Conservation (phyloP, 2,797 vertebrate genomes). For the Melanotaenia pygmaea region DNA sequence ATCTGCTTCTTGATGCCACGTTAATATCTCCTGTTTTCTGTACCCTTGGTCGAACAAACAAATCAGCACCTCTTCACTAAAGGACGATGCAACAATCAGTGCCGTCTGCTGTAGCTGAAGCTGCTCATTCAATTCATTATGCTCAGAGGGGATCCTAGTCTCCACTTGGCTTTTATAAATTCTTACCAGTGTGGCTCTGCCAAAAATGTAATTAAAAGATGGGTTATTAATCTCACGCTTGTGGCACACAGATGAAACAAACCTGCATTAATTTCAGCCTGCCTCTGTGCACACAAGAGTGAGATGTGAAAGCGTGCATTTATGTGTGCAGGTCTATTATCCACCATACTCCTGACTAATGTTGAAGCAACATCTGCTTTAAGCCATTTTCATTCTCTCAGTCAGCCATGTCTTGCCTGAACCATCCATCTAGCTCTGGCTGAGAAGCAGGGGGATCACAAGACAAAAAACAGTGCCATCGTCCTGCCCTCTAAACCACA, state of each 20-base stretch:
- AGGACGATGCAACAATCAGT: conserved; percentile 62
- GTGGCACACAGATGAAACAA: conserved; percentile 70
- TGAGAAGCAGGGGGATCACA: conserved; percentile 40
- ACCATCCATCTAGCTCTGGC: conserved; percentile 62
- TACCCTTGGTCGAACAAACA: conserved; percentile 51
- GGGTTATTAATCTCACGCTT: conserved; percentile 79
- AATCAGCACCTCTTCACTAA: conserved; percentile 54
- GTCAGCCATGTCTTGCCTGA: conserved; percentile 40
- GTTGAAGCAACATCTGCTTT: conserved; percentile 71
- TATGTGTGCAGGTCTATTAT: conserved; percentile 61
- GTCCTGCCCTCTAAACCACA: conserved; percentile 44
- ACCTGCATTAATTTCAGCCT: conserved; percentile 66
- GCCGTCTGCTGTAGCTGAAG: conserved; percentile 49
- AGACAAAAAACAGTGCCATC: conserved; percentile 45
- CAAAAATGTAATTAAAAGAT: conserved; percentile 78
- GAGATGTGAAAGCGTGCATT: conserved; percentile 28
- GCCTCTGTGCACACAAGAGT: conserved; percentile 41
- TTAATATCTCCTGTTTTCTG: conserved; percentile 39
- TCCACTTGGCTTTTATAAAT: conserved; percentile 57
- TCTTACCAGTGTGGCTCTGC: conserved; percentile 56
- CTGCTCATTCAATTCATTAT: conserved; percentile 63
- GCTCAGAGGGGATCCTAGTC: conserved; percentile 55
- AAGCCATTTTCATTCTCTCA: conserved; percentile 52
- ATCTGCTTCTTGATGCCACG: conserved; percentile 26
- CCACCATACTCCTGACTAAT: conserved; percentile 70